These are phyloP conservation scores for Drymonia ruficornis DNA, from an alignment of 2,888 invertebrate species.

Conservation along the genomic window DNA sequence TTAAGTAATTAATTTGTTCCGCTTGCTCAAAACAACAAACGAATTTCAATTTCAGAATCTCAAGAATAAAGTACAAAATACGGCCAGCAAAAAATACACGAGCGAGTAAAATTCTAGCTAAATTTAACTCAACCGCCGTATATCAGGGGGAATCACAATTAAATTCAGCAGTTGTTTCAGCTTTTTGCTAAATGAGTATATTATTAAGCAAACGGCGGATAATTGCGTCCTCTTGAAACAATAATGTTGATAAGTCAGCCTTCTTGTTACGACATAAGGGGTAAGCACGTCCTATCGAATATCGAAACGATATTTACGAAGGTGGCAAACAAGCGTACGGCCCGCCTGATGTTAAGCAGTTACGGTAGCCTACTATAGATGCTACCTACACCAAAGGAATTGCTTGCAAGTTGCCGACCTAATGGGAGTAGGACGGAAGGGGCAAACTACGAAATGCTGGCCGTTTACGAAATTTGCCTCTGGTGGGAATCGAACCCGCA, in stretches of 20 bases:
- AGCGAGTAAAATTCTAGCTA: conserved; percentile 24
- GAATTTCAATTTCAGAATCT: conserved; percentile 24
- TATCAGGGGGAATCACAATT: conserved; percentile 21
- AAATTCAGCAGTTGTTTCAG: not conserved
- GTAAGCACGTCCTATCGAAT: too few relatives aligned
- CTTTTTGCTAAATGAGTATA: not conserved
- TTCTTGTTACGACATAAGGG: too few relatives aligned
- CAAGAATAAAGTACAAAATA: conserved; percentile 26
- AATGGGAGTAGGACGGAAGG: too few relatives aligned
- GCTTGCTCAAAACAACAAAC: conserved; percentile 25
- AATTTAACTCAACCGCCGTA: conserved; percentile 31
- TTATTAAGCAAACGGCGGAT: not conserved
- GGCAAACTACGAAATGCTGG: too few relatives aligned
- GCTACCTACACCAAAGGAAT: too few relatives aligned
- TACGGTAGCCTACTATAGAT: too few relatives aligned
- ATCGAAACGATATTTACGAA: too few relatives aligned
- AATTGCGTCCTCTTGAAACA: not conserved
- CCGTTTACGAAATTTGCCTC: too few relatives aligned
- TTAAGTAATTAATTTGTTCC: conserved; percentile 39
- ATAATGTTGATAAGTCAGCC: not conserved
- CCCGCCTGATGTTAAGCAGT: too few relatives aligned
- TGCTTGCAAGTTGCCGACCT: too few relatives aligned
- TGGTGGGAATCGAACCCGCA: too few relatives aligned
- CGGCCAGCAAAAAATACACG: conserved; percentile 15
- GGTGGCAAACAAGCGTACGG: too few relatives aligned